phyloP scores from a whole-genome alignment of 2,797 vertebrate species.

The Eulemur mongoz region DNA sequence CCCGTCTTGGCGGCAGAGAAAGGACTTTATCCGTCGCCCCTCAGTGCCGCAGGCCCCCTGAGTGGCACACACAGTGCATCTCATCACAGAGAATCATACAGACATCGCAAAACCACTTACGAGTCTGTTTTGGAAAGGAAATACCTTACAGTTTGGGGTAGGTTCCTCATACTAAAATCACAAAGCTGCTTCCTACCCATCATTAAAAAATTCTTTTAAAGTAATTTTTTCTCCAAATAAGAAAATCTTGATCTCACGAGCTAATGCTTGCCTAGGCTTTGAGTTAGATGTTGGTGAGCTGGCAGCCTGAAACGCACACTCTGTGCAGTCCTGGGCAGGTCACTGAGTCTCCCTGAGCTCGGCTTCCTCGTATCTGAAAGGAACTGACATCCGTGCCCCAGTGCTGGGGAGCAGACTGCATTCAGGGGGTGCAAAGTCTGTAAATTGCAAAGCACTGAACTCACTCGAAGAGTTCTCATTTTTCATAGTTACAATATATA shows the following conservation, averaged over 20 bases:
- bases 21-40: fast-evolving
- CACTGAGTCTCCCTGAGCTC: background rate
- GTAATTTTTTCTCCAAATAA: background rate
- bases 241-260: background rate
- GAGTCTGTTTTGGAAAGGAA: background rate
- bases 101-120: background rate
- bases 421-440: fast-evolving
- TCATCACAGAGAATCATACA: background rate
- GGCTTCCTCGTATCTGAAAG: background rate
- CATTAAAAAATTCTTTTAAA: background rate
- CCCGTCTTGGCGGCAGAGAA: fast-evolving
- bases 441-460: background rate
- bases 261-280: background rate
- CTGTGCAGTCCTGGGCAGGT: background rate
- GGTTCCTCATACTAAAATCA: background rate
- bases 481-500: background rate
- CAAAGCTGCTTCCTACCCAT: background rate
- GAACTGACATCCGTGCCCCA: fast-evolving
- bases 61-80: background rate
- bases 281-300: background rate
- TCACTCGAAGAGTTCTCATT: fast-evolving
- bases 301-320: background rate
- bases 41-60: fast-evolving
- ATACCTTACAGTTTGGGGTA: background rate
- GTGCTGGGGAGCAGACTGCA: background rate